phyloP scores from a whole-genome alignment of 64 coral and sea anemone genomes.

The Exaiptasia diaphana region DNA sequence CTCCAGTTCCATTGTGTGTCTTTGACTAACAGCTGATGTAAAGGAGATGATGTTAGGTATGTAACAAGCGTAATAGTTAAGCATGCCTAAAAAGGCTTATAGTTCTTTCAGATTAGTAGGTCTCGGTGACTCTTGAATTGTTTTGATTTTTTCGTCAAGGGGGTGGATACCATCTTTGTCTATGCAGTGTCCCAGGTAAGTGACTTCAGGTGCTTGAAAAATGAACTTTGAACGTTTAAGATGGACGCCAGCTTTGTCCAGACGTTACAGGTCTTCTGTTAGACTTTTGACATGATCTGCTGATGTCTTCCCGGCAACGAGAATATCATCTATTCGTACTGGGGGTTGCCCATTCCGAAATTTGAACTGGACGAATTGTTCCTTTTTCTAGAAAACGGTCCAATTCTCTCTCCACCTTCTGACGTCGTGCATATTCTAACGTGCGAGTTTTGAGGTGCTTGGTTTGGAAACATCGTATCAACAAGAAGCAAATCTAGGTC shows the following conservation, averaged over 20 bases:
- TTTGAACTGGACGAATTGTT: background rate
- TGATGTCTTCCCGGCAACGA: background rate
- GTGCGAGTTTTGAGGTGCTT: background rate
- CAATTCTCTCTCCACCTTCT: background rate
- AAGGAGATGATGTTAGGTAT: background rate
- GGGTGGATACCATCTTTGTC: no score
- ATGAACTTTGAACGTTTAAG: conserved; percentile 43
- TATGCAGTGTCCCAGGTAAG: conserved; percentile 4
- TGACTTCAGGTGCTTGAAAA: conserved; percentile 19
- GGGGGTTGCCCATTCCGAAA: background rate
- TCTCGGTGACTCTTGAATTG: background rate
- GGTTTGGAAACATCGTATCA: background rate
- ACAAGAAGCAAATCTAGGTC: conserved; percentile 15
- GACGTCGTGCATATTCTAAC: conserved; percentile 10
- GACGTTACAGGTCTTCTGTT: conserved; percentile 9
- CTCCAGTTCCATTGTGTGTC: background rate
- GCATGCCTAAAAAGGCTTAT: background rate
- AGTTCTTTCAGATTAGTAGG: conserved; percentile 13
- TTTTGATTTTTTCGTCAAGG: background rate
- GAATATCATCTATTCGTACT: conserved; percentile 52
- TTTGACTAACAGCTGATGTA: background rate
- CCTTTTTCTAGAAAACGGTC: background rate
- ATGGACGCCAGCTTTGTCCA: conserved; percentile 29
- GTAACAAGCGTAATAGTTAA: conserved; percentile 4
- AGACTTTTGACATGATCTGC: conserved; percentile 29